These are phyloP conservation scores for Melanocharis versteri DNA, from an alignment of 2,113 vertebrate genomes.

Conservation along the genomic window DNA sequence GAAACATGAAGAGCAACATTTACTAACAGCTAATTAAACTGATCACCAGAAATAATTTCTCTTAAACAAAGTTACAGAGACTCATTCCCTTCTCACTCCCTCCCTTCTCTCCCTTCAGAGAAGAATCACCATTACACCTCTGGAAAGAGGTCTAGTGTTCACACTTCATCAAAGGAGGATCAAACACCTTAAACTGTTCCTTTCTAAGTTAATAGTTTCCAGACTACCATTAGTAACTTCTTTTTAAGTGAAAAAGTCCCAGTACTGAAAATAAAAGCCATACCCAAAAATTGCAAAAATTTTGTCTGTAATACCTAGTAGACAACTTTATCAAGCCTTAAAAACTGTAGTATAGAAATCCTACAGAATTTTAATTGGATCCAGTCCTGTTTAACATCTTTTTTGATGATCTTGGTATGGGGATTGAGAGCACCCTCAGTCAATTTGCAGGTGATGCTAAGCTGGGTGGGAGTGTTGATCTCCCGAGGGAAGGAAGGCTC, in stretches of 20 bases:
- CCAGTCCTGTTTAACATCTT: fast-evolving
- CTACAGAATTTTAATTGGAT: not conserved
- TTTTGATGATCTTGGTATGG: fast-evolving
- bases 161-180: conserved; percentile 70
- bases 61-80: conserved; percentile 25
- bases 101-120: not conserved
- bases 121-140: conserved; percentile 27
- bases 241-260: conserved; percentile 33
- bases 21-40: conserved; percentile 45
- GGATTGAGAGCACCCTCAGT: not conserved
- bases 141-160: conserved; percentile 55
- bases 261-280: conserved; percentile 40
- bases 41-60: conserved; percentile 37
- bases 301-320: conserved; percentile 7
- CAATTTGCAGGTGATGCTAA: not conserved
- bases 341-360: not conserved
- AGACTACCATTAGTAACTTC: conserved; percentile 56
- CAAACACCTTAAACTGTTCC: conserved; percentile 60
- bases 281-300: not conserved
- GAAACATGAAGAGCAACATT: conserved; percentile 35
- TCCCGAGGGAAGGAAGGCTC: not conserved
- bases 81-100: not conserved
- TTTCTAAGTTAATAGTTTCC: conserved; percentile 67
- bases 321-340: not conserved
- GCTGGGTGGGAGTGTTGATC: not conserved